Conservation (phyloP, 1,140 invertebrate genomes). For the Apis laboriosa region DNA sequence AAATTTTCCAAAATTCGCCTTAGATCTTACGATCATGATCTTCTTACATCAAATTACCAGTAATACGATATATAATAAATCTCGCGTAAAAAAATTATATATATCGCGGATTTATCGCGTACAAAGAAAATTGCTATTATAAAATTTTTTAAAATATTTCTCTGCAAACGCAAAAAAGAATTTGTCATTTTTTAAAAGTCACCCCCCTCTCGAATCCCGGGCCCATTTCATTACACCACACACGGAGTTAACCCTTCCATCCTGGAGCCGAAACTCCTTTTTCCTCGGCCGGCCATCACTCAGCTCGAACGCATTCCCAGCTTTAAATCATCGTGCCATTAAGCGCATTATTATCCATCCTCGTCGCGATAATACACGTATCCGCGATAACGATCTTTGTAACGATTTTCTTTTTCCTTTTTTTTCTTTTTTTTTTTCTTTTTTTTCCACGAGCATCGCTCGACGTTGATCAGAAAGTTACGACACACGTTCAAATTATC, state of each 20-base stretch:
- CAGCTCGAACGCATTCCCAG: neutral
- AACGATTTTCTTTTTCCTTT: conserved; percentile 17
- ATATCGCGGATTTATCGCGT: no score
- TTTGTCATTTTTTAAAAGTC: neutral
- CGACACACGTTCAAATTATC: conserved; percentile 63
- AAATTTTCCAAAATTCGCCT: no score
- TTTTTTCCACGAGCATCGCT: conserved; percentile 21
- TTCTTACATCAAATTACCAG: no score
- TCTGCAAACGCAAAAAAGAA: neutral
- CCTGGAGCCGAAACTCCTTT: neutral
- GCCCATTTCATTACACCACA: neutral
- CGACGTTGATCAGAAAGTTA: conserved; percentile 46
- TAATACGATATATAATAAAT: no score
- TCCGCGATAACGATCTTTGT: conserved; percentile 34
- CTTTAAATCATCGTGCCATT: conserved; percentile 6
- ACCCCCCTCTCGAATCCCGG: neutral
- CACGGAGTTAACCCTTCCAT: no score
- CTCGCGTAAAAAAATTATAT: no score
- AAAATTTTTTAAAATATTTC: no score
- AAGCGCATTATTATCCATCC: conserved; percentile 34
- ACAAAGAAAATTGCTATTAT: neutral
- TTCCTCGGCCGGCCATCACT: no score
- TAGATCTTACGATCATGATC: no score
- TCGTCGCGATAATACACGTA: conserved; percentile 13
- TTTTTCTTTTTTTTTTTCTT: no score